Evolutionary conservation across 92 coral and sea anemone genomes (phyloP).

Genomic region (Hydrozoanthus gracilis): DNA sequence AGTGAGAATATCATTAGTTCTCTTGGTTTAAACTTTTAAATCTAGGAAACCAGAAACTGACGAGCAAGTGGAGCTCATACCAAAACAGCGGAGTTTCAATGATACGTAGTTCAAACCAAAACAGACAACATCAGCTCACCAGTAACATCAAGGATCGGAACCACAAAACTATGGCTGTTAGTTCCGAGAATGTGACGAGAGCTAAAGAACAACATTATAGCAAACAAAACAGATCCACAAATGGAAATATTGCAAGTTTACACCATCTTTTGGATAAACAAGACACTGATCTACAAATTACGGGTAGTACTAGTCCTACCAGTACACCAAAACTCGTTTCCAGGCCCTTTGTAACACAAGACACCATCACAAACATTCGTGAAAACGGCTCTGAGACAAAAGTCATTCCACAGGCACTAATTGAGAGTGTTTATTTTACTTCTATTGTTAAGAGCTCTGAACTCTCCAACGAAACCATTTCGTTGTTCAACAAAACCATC

Average conservation of each 20-base stretch:
- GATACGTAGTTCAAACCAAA: not conserved
- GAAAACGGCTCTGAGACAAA: not conserved
- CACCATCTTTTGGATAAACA: conserved; percentile 5
- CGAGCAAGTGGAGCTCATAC: not conserved
- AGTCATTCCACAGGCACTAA: not conserved
- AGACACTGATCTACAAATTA: not conserved
- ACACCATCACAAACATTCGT: not conserved
- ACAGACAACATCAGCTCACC: not conserved
- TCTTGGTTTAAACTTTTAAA: too few relatives aligned
- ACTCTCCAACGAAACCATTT: not conserved
- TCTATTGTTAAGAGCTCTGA: not conserved
- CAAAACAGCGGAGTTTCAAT: not conserved
- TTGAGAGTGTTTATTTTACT: not conserved
- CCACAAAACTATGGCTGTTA: not conserved
- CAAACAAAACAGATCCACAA: not conserved
- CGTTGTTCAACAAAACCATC: not conserved
- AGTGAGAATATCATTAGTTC: too few relatives aligned
- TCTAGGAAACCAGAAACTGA: not conserved
- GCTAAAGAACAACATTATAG: not conserved
- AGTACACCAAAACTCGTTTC: conserved; percentile 18
- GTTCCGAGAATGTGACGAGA: not conserved
- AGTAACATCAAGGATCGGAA: not conserved
- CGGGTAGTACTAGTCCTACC: conserved; percentile 6
- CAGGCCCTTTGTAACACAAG: not conserved
- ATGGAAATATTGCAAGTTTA: conserved; percentile 1